phyloP scores from a whole-genome alignment of 2,113 vertebrate genomes.

The Pomatorhinus ruficollis region DNA sequence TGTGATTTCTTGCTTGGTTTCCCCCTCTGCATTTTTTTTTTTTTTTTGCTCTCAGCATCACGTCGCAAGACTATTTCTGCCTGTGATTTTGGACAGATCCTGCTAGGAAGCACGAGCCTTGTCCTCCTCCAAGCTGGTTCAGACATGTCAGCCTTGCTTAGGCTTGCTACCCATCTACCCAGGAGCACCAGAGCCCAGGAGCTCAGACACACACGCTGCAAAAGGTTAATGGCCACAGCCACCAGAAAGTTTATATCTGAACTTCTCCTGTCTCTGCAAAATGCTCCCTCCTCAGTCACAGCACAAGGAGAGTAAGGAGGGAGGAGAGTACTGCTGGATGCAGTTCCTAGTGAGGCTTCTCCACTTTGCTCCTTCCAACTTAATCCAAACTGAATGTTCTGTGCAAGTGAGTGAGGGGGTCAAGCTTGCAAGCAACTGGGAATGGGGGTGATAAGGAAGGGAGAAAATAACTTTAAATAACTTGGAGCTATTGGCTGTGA shows the following conservation, averaged over 20 bases:
- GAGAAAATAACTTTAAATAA: conserved; percentile 49
- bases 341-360: not conserved
- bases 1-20: not conserved
- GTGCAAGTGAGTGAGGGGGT: accelerated
- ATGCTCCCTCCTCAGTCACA: not conserved
- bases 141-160: not conserved
- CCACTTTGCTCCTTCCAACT: not conserved
- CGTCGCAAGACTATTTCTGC: not conserved
- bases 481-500: not conserved
- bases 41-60: not conserved
- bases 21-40: not conserved
- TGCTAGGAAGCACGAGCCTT: not conserved
- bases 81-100: not conserved
- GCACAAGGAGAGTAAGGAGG: not conserved
- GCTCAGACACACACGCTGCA: not conserved
- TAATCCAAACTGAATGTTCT: not conserved
- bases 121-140: accelerated
- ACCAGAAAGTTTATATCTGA: conserved; percentile 11
- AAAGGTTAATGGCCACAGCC: conserved; percentile 9
- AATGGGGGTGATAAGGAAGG: not conserved
- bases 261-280: not conserved
- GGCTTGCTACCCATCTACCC: not conserved
- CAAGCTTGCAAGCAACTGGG: not conserved
- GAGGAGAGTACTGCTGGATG: not conserved
- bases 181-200: not conserved